Evolutionary conservation across 2,888 invertebrate species (phyloP), one percentile per base, ranked within the genome.

Genomic region (Drosophila maculinotata): DNA sequence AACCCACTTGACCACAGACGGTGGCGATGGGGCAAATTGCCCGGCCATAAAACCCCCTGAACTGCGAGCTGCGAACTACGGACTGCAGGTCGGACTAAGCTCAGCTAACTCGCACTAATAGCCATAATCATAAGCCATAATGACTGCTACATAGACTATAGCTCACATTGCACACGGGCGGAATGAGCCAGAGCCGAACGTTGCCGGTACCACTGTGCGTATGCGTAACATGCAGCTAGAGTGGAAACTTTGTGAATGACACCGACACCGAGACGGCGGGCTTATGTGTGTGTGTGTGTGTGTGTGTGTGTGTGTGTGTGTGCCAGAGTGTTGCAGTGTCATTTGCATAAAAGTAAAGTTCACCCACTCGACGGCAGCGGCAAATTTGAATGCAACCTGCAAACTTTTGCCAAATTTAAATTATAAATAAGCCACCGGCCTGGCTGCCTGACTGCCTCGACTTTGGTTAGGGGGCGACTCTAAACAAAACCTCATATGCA

Each of bases 401-500:
- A 84, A 83, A 83, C 69, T 79, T 82, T 84, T 81, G 76, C 68
- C 82, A 83, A 84, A 87, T 84, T 87, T 84, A 87, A 84, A 84
- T 84, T 84, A 84, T 84, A 84, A 84, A 84, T 84, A 84, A 84
- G 83, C 87, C 73, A 63, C 57, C 59, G 53, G 71, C 58, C 58
- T 49, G 53, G 33, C 41, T 48, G 57, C 25, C 36, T 36, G 17
- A 23, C 36, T 28, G 41, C 45, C 33, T 26, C 52, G 47, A 62
- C 42, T 62, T 59, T 58, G 58, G 58, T 17, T 9, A 9, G 9
- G 25, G 3, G 38, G n/a, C 56, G 77, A 68, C 70, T 69, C 69
- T 79, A 85, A 81, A 83, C 85, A 87, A 84, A 84, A 87, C 87
- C 83, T 87, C 87, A 84, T 87, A 87, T 87, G 87, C 87, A 86